Base-by-base conservation (phyloP, 2,888 invertebrate species). In the Tiphia femorata region DNA sequence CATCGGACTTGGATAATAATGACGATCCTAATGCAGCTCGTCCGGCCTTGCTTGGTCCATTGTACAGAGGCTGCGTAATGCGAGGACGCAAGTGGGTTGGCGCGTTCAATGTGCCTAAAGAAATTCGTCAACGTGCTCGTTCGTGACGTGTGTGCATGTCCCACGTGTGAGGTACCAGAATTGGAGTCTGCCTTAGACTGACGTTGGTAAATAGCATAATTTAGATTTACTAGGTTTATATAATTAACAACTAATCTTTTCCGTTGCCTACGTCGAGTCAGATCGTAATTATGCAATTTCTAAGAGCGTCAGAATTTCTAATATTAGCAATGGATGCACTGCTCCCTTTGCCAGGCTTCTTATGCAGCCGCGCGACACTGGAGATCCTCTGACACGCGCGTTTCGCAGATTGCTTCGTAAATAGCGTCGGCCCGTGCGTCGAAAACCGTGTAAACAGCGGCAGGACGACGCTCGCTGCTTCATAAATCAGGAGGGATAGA, bases 11-110 rank as follows among this genome's bases (percentile, higher is more conserved):
- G 56, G 30, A 59, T 65, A 63, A 63, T 67, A 61, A 70, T 76
- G 75, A 76, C 66, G 73, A 75, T 77, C 64, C 71, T 79, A 79
- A 80, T 79, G 69, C 72, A 58, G 67, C 75, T 79, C 75, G 75
- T 78, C 76, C 76, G 78, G 78, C 77, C 77, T 80, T 79, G 78
- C 70, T 68, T 73, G 76, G 66, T 70, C 69, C 60, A 67, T 67
- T 66, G 71, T 73, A 64, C 75, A 70, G 76, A 76, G 76, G 75
- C 75, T 66, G 62, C 70, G 77, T 73, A 76, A 78, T 76, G 73
- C 72, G 74, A 47, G 65, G 57, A 56, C 48, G 63, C 70, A 75
- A 75, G 76, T 75, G 72, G 70, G 71, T 65, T 73, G 66, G 57
- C 41, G 49, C 62, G 59, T 61, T 53, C 70, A 66, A 62, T 50